Base-by-base conservation (phyloP, 2,113 vertebrate genomes). In the Paratilapia polleni region DNA sequence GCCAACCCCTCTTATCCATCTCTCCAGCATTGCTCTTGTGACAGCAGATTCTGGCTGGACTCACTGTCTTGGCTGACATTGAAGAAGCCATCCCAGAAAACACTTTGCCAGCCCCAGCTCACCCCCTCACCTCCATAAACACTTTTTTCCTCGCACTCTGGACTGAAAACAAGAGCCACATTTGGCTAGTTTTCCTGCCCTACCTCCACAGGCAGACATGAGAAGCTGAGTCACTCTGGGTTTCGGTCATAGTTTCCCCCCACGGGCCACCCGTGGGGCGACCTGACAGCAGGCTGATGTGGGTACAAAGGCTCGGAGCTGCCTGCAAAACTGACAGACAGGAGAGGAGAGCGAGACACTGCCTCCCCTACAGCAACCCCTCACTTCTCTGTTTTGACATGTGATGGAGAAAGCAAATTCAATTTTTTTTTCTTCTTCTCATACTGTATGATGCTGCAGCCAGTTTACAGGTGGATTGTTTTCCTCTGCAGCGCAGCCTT, bases 1-100 rank as follows among this genome's bases (percentile, higher is more conserved):
- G 3, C 41, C 47, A 3, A 1, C 56, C 76, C 73, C 81, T 28
- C 61, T 81, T 2, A 38, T 91, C 80, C 52, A 66, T 89, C 88
- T 79, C 77, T 57, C 62, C 36, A 6, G 52, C 24, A 1, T 47
- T n/a, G 56, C 73, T 84, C 26, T 70, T 38, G 57, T 84, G 82
- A 89, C 19, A 8, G 57, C 78, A 63, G 57, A 64, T 43, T 80
- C 64, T 86, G 79, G 80, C 77, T 20, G 5, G 63, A 17, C 83
- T 90, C 86, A 3, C 89, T 86, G 94, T 91, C 92, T 91, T 91
- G 90, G 91, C 93, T 94, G 94, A 93, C 94, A 94, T 92, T 92
- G 92, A 94, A 81, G 80, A 70, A 80, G 76, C 70, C 31, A 64
- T 64, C 80, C 60, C 64, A 66, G 74, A 80, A 77, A 77, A 66